Evolutionary conservation across 2,113 vertebrate species (phyloP).

Genomic region (Crotalus tigris): DNA sequence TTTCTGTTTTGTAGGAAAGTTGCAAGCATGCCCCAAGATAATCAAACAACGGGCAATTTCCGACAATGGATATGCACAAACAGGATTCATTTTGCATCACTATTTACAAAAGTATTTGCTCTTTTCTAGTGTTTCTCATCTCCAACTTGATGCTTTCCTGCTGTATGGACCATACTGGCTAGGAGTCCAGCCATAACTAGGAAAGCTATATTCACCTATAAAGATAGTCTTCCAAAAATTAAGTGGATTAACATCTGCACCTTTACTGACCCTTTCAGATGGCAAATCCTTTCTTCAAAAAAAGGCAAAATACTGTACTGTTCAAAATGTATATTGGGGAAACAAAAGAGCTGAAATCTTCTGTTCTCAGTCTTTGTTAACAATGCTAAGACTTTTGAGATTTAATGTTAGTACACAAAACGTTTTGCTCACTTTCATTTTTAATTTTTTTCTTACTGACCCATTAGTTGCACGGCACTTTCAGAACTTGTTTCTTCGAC

Average conservation of each 20-base stretch:
- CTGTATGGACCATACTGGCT: neutral
- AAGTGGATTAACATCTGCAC: neutral
- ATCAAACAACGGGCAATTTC: neutral
- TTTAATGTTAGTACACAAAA: conserved; percentile 4
- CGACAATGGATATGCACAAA: neutral
- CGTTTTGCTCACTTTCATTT: conserved; percentile 20
- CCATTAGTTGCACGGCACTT: conserved; percentile 23
- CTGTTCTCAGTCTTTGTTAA: fast-evolving
- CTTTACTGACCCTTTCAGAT: neutral
- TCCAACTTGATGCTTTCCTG: neutral
- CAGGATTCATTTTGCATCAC: neutral
- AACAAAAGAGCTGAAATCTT: conserved; percentile 15
- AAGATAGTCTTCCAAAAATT: neutral
- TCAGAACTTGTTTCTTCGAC: conserved; percentile 56
- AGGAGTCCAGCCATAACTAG: neutral
- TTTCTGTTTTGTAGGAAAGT: neutral
- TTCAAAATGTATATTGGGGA: neutral
- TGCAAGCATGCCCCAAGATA: neutral
- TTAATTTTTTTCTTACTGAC: conserved; percentile 20
- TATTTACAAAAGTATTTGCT: neutral
- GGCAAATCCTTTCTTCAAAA: neutral
- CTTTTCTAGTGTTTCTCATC: neutral
- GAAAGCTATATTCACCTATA: neutral
- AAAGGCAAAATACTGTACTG: fast-evolving
- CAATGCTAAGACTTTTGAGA: conserved; percentile 10